These are phyloP conservation scores for Zosterops lateralis DNA, from an alignment of 2,113 vertebrate species.

Conservation along the genomic window DNA sequence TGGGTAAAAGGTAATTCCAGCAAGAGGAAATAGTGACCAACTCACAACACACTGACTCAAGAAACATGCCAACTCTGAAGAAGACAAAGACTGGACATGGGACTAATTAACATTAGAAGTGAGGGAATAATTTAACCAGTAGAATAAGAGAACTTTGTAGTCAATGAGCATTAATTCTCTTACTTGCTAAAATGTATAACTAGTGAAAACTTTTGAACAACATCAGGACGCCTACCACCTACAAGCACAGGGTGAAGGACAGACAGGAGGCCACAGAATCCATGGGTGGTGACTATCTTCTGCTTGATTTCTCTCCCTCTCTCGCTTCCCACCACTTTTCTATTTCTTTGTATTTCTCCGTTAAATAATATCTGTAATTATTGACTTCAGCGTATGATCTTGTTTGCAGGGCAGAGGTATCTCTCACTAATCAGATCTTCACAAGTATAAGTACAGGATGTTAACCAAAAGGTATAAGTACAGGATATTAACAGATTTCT, in stretches of 20 bases:
- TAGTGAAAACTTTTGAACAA: background rate
- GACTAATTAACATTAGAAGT: background rate
- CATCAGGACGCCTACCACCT: background rate
- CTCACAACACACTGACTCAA: background rate
- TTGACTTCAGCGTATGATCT: background rate
- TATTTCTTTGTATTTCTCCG: background rate
- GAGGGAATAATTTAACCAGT: background rate
- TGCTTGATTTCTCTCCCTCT: background rate
- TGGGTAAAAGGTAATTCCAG: background rate
- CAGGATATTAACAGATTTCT: background rate
- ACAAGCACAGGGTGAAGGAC: background rate
- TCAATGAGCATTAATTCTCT: background rate
- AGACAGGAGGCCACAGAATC: background rate
- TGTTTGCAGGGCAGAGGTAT: accelerated
- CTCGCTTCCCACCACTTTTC: background rate
- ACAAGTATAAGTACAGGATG: background rate
- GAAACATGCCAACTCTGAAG: background rate
- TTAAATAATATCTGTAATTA: background rate
- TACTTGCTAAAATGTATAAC: background rate
- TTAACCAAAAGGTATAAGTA: background rate
- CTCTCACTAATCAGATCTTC: background rate
- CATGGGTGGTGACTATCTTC: background rate
- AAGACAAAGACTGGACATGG: background rate
- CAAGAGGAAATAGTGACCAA: background rate
- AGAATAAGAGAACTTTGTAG: background rate